Percentiles rank a stretch among this genome's conserved stretches.
Evolutionary conservation across 2,113 vertebrate genomes (phyloP).

Genomic region (Hystrix cristata): DNA sequence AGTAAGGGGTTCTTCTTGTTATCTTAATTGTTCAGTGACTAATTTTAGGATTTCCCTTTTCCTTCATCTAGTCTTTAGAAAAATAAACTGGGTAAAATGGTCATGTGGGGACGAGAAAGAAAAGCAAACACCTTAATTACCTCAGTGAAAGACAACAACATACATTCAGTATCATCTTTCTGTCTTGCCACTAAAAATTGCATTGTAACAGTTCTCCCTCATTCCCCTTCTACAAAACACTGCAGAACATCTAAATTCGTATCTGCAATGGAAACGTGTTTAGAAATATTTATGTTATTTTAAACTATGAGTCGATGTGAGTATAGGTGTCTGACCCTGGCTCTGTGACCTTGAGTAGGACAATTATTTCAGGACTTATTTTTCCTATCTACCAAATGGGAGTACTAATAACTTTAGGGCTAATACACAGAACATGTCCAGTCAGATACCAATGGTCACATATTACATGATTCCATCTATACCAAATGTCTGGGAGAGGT

Average conservation of each 20-base stretch:
- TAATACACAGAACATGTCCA: not conserved
- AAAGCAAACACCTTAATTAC: not conserved
- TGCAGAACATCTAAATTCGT: not conserved
- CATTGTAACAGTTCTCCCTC: not conserved
- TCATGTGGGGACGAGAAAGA: not conserved
- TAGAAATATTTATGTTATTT: not conserved
- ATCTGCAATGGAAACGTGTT: not conserved
- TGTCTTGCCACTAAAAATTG: not conserved
- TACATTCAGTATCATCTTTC: not conserved
- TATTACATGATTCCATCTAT: fast-evolving
- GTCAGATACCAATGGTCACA: not conserved
- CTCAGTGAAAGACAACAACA: not conserved
- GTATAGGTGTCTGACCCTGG: not conserved
- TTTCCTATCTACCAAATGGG: not conserved
- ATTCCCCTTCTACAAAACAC: not conserved
- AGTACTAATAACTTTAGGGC: not conserved
- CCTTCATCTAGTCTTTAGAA: not conserved
- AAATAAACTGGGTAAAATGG: not conserved
- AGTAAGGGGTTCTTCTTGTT: not conserved
- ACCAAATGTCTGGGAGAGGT: not conserved
- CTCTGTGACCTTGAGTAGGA: not conserved
- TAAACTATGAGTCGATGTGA: too few relatives aligned
- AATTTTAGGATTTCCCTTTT: slow-evolving; percentile 36
- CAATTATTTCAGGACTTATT: not conserved
- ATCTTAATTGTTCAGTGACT: not conserved